Evolutionary conservation across 2,113 vertebrate genomes (phyloP), one percentile per base, ranked within the genome.

Genomic region (Ptilonorhynchus violaceus): DNA sequence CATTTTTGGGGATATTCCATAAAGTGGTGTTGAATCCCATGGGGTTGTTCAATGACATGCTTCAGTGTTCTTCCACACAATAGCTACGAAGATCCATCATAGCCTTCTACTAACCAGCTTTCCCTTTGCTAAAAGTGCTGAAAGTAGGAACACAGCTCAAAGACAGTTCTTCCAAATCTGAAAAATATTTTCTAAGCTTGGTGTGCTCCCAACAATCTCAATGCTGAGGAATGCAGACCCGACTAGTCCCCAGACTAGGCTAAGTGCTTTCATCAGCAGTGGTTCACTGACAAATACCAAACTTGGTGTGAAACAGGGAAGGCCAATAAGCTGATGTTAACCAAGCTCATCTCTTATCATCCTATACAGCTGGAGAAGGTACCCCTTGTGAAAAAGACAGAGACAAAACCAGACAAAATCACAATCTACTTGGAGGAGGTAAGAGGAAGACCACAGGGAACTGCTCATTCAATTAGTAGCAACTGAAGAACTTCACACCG

Each of bases 401-500:
- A 97, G 47, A 47, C 46, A 39, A 85, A 88, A 62, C 80, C 88
- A 64, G 92, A 96, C 31, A 90, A 96, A 93, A 53, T 93, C 60
- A 96, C 53, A 9, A 56, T 96, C 76, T 97, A 97, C 78, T 46
- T 97, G 64, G 92, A 96, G 60, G 85, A 96, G 88, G 97, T 97
- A 95, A 96, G 96, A 69, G 58, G 46, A 94, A 60, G 44, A 72
- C 6, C 17, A 64, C 39, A 68, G 30, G n/a, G 9, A 84, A 16
- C 58, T 73, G 15, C 33, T 24, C 8, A 16, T 47, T 85, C 22
- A 85, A 62, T n/a, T 28, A 87, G 41, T 7, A 75, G 52, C 23
- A 70, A 33, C 30, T 35, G 69, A 49, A 87, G 27, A 25, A 28
- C 8, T 91, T 70, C 50, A 80, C 4, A 2, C 6, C 42, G 47